Conservation (phyloP, 2,113 vertebrate species). For the Helogale parvula region DNA sequence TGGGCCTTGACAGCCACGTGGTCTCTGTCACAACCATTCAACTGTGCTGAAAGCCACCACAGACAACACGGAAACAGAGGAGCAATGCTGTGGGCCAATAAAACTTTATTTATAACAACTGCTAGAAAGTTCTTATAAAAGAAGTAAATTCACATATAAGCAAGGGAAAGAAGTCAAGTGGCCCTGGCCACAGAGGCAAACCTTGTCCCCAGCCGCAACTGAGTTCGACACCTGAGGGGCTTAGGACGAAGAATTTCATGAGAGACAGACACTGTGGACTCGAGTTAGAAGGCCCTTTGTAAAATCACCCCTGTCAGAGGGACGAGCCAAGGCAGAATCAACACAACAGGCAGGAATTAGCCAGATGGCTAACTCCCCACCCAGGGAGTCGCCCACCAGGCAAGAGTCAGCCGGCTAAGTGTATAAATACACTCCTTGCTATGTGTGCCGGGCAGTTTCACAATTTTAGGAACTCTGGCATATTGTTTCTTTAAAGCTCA, state of each 20-base stretch:
- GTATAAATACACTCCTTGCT: not conserved
- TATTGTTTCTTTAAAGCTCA: not conserved
- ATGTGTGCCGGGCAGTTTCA: not conserved
- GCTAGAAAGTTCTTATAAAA: not conserved
- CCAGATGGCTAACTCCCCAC: not conserved
- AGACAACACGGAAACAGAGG: not conserved
- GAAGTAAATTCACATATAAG: not conserved
- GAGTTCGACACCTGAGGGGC: not conserved
- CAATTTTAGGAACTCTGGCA: not conserved
- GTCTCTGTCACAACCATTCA: not conserved
- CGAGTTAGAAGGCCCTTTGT: not conserved
- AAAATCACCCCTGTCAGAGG: not conserved
- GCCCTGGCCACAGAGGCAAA: not conserved
- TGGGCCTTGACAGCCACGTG: not conserved
- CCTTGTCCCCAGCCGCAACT: not conserved
- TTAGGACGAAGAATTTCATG: not conserved
- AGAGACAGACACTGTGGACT: not conserved
- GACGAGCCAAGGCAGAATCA: not conserved
- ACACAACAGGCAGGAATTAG: not conserved
- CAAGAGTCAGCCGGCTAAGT: not conserved
- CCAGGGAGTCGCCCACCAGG: not conserved
- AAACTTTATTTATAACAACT: slow-evolving; percentile 33
- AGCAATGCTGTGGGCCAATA: not conserved
- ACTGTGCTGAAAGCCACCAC: not conserved
- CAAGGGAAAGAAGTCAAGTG: not conserved